A percentile compares a stretch with the other conserved stretches of the same genome.
phyloP scores from a whole-genome alignment of 2,113 vertebrate genomes.

The Xiphophorus hellerii region DNA sequence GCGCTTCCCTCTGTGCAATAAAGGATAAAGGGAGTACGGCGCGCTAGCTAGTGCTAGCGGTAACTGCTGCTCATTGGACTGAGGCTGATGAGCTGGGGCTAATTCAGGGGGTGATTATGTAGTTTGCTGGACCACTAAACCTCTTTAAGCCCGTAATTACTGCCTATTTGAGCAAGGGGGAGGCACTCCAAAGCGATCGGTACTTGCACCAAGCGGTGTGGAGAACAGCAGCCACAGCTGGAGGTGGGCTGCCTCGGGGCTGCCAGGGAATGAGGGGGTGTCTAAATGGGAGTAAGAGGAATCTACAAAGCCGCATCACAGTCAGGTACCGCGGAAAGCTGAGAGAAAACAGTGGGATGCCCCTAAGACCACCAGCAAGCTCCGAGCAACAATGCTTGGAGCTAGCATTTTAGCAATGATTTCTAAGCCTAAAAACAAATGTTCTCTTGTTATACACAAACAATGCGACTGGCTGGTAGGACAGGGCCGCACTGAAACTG shows the following conservation, averaged over 20 bases:
- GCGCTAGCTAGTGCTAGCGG: conserved; percentile 84
- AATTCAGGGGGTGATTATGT: conserved; percentile 99
- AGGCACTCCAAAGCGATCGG: conserved; percentile 98
- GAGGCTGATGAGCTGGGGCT: conserved; percentile 98
- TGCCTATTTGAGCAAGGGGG: conserved; percentile 98
- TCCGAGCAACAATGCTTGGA: conserved; percentile 45
- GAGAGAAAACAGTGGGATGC: conserved; percentile 57
- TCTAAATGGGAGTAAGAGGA: conserved; percentile 88
- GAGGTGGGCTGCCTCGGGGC: conserved; percentile 93
- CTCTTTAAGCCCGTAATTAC: conserved; percentile 99
- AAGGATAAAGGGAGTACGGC: conserved; percentile 79
- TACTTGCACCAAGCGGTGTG: conserved; percentile 82
- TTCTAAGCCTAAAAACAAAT: conserved; percentile 50
- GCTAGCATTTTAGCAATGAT: conserved; percentile 45
- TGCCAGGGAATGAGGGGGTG: conserved; percentile 78
- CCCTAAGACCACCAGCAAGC: conserved; percentile 46
- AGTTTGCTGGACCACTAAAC: conserved; percentile 99
- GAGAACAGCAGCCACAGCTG: conserved; percentile 92
- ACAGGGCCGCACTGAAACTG: conserved; percentile 38
- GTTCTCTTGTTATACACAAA: conserved; percentile 47
- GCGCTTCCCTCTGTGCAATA: conserved; percentile 88
- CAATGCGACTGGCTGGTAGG: conserved; percentile 10
- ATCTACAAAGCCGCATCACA: conserved; percentile 78
- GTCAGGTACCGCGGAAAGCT: conserved; percentile 72
- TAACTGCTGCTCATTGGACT: conserved; percentile 95